Evolutionary conservation across 2,113 vertebrate genomes (phyloP).

Genomic region (Leptodactylus fuscus): DNA sequence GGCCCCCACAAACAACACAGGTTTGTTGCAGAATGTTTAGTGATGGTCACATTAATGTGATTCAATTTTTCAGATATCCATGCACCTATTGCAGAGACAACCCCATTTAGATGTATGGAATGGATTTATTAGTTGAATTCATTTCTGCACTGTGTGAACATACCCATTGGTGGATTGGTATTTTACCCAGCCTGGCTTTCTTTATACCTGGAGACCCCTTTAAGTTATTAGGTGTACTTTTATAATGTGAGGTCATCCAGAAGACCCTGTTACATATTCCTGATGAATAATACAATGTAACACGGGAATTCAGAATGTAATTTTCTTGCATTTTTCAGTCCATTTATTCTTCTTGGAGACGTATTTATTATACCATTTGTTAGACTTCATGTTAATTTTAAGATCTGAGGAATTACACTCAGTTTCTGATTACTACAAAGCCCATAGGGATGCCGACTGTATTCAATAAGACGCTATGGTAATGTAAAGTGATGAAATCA

Average conservation of each 20-base stretch:
- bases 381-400: background rate
- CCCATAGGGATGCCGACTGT: background rate
- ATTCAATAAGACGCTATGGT: background rate
- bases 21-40: no score
- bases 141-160: no score
- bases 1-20: no score
- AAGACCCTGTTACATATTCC: background rate
- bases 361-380: background rate
- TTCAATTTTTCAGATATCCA: no score
- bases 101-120: no score
- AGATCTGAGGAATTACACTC: background rate
- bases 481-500: background rate
- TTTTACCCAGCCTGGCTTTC: no score
- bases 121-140: no score
- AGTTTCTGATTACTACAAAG: background rate
- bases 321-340: background rate
- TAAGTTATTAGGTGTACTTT: no score
- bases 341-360: background rate
- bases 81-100: no score
- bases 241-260: background rate
- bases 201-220: no score
- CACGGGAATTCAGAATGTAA: background rate
- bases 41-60: no score
- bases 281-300: background rate
- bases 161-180: no score